These are phyloP conservation scores for Calidris pygmaea DNA, from an alignment of 2,113 vertebrate genomes.

Conservation along the genomic window DNA sequence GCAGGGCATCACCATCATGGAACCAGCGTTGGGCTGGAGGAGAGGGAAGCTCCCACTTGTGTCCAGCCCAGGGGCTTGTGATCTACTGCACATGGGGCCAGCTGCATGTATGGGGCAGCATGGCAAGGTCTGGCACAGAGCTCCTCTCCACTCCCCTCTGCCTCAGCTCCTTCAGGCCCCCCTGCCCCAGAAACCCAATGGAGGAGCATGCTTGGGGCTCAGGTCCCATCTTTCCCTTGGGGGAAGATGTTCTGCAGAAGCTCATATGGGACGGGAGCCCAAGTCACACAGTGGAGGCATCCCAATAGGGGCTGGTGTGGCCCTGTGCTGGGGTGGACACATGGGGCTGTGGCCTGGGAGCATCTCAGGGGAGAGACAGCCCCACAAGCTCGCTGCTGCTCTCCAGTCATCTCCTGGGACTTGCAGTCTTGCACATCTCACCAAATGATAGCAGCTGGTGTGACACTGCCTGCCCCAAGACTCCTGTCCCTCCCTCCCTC, in stretches of 20 bases:
- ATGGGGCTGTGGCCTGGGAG: not conserved
- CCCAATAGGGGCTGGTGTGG: not conserved
- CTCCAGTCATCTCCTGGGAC: not conserved
- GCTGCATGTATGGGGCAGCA: not conserved
- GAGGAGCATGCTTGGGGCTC: not conserved
- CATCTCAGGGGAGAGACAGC: not conserved
- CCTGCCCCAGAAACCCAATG: not conserved
- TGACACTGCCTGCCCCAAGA: not conserved
- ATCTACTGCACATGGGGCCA: not conserved
- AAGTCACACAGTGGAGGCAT: not conserved
- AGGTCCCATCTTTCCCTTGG: not conserved
- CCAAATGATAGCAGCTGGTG: not conserved
- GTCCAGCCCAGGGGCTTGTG: not conserved
- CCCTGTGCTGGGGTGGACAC: not conserved
- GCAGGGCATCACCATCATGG: too few species aligned
- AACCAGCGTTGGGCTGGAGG: not conserved
- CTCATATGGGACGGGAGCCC: not conserved
- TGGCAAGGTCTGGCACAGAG: not conserved
- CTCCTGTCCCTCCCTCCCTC: not conserved
- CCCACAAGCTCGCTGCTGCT: accelerated
- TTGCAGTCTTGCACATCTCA: not conserved
- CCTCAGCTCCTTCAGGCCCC: not conserved
- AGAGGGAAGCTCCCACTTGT: not conserved
- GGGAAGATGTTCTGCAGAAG: not conserved
- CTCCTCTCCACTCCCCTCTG: not conserved